phyloP scores from a whole-genome alignment of 1,140 invertebrate genomes.

The Papilio polyxenes region DNA sequence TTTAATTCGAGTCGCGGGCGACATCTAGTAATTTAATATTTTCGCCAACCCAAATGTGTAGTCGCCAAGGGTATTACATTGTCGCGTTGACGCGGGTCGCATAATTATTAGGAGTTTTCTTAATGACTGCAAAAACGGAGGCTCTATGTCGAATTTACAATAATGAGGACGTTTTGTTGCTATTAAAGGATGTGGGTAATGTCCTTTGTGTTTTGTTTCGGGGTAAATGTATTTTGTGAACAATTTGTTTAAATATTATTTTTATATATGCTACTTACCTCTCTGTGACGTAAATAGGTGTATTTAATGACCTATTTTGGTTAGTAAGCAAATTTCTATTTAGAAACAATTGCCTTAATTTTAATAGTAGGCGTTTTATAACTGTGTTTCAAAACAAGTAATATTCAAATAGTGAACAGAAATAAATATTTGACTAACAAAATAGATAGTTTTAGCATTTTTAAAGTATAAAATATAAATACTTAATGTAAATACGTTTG shows the following conservation, averaged over 20 bases:
- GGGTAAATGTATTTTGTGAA: neutral
- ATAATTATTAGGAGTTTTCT: constrained; percentile 34
- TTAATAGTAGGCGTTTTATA: no score
- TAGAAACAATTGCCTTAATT: neutral
- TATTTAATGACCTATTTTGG: no score
- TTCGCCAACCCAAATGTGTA: neutral
- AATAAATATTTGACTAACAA: no score
- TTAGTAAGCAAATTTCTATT: neutral
- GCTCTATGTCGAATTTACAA: constrained; percentile 30
- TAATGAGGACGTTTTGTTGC: constrained; percentile 25
- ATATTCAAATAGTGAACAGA: no score
- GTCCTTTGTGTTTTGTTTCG: constrained; percentile 9
- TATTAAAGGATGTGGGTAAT: neutral
- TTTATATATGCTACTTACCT: neutral
- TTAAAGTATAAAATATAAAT: no score
- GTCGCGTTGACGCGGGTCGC: constrained; percentile 25
- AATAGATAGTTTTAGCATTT: no score
- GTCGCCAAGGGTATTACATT: neutral
- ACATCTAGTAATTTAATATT: neutral
- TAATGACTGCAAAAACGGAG: constrained; percentile 33
- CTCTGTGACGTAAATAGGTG: neutral
- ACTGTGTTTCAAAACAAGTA: no score
- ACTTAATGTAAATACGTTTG: no score
- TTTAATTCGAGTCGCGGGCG: no score
- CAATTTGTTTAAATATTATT: neutral